A percentile compares a stretch with the other conserved stretches of the same genome.
phyloP scores from a whole-genome alignment of 2,113 vertebrate species.

The Platycercus adscitus region DNA sequence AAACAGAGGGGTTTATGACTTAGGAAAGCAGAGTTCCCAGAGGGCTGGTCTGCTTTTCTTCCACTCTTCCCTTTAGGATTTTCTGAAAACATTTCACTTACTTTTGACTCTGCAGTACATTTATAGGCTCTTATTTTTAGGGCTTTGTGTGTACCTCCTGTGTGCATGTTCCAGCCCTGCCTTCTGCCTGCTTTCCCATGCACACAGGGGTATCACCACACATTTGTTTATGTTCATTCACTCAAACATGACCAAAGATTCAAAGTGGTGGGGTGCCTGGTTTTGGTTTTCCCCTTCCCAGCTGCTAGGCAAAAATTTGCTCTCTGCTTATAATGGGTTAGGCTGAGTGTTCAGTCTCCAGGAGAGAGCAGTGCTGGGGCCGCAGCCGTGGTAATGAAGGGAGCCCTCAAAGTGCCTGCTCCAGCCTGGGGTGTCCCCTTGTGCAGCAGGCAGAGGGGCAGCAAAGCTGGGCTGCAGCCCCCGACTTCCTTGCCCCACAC shows the following conservation, averaged over 20 bases:
- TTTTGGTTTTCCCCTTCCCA: background rate
- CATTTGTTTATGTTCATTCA: background rate
- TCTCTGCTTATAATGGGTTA: background rate
- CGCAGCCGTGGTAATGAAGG: background rate
- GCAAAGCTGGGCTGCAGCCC: background rate
- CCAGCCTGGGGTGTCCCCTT: background rate
- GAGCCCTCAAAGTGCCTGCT: background rate
- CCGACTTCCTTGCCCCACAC: background rate
- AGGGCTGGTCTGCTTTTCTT: slow-evolving; percentile 50
- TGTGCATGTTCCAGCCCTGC: background rate
- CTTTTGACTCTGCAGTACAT: background rate
- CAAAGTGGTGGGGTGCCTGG: background rate
- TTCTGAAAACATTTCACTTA: slow-evolving; percentile 45
- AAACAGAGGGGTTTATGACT: slow-evolving; percentile 67
- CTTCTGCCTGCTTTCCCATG: background rate
- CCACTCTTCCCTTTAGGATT: slow-evolving; percentile 20
- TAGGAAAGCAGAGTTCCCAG: slow-evolving; percentile 49
- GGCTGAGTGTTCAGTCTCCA: background rate
- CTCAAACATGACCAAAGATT: background rate
- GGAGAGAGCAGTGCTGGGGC: background rate
- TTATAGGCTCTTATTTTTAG: slow-evolving; percentile 18
- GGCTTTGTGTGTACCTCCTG: background rate
- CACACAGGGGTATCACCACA: background rate
- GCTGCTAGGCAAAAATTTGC: background rate
- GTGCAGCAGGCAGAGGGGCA: background rate